These are phyloP conservation scores for Lepeophtheirus nordmannii DNA, from an alignment of 2,888 invertebrate genomes.

Conservation along the genomic window DNA sequence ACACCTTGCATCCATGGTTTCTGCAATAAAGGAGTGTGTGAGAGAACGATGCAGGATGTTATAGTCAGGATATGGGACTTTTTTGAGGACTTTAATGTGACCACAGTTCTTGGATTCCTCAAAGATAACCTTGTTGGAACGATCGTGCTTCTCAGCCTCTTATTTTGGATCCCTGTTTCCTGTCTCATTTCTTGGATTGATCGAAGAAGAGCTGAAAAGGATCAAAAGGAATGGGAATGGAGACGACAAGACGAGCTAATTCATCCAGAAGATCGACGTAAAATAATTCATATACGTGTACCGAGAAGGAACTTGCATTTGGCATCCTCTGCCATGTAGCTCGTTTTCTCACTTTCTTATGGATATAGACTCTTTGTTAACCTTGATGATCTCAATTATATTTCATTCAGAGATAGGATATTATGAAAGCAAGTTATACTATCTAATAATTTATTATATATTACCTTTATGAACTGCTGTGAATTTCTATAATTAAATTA, in stretches of 20 bases:
- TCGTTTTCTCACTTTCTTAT: no score
- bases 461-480: no score
- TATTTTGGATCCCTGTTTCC: constrained; percentile 86
- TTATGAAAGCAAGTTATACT: no score
- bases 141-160: constrained; percentile 71
- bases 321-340: constrained; percentile 8
- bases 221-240: constrained; percentile 56
- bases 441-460: no score
- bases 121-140: constrained; percentile 87
- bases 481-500: no score
- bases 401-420: no score
- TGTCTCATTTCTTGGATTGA: constrained; percentile 64
- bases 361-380: no score
- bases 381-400: no score
- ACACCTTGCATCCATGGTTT: constrained; percentile 93
- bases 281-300: constrained; percentile 26
- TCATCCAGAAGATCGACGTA: constrained; percentile 26
- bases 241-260: constrained; percentile 32
- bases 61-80: constrained; percentile 94
- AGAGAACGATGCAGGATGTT: constrained; percentile 84
- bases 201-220: constrained; percentile 52
- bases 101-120: constrained; percentile 70
- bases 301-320: constrained; percentile 8
- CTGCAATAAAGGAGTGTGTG: constrained; percentile 85
- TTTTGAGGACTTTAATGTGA: constrained; percentile 87